A percentile compares a stretch with the other conserved stretches of the same genome.
These are phyloP conservation scores for Tetanocera ferruginea DNA, from an alignment of 2,888 invertebrate species.

Conservation along the genomic window DNA sequence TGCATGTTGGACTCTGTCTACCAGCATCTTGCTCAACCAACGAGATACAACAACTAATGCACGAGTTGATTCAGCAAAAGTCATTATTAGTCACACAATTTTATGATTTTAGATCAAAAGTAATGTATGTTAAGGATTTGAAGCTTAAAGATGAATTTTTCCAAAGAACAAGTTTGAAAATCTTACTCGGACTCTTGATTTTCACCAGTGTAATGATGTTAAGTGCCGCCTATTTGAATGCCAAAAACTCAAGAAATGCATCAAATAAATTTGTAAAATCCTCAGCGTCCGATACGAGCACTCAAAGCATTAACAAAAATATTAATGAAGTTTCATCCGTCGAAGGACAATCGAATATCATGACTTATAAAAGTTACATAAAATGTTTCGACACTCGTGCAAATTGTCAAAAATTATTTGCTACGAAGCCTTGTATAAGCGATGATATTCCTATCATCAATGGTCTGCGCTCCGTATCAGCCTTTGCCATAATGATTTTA, in stretches of 20 bases:
- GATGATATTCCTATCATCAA: conserved; percentile 59
- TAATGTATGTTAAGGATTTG: conserved; percentile 65
- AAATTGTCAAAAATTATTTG: conserved; percentile 50
- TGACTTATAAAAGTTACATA: conserved; percentile 38
- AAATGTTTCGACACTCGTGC: conserved; percentile 55
- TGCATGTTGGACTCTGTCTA: conserved; percentile 72
- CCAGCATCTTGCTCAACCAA: conserved; percentile 69
- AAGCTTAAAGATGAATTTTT: conserved; percentile 43
- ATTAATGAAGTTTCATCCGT: background rate
- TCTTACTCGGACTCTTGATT: background rate
- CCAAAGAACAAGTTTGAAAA: conserved; percentile 4
- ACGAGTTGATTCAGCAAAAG: conserved; percentile 58
- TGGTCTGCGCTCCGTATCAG: conserved; percentile 64
- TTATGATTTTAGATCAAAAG: conserved; percentile 62
- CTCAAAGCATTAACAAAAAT: background rate
- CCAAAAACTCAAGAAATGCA: background rate
- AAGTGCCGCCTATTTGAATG: background rate
- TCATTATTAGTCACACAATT: conserved; percentile 59
- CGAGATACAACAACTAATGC: conserved; percentile 64
- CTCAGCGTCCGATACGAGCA: background rate
- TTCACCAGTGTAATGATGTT: conserved; percentile 13
- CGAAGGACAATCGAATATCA: background rate
- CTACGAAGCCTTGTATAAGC: conserved; percentile 41
- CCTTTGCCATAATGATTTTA: conserved; percentile 65
- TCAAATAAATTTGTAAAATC: background rate